Evolutionary conservation across 1,140 invertebrate genomes (phyloP), one percentile per base, ranked within the genome.

Genomic region (Papilio aristodemus): DNA sequence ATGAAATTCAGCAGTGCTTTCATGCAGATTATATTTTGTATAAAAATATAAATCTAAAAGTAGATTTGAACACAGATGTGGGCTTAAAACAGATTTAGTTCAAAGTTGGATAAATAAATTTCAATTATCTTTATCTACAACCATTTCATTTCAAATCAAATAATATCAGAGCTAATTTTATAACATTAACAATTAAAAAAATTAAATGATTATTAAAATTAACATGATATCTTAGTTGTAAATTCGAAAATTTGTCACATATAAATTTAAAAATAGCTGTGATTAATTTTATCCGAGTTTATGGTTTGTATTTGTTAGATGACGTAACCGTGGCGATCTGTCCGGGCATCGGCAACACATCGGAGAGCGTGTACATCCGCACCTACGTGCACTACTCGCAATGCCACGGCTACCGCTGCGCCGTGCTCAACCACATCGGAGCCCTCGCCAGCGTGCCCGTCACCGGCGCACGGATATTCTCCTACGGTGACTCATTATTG

Each of bases 381-480:
- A 98, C 97, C 19, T 97, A 98, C 87, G 97, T 98, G 0, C 95
- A 97, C 77, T 95, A 97, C 88, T 97, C 96, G 6, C 97, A 98
- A 84, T 95, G 95, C 72, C 95, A 96, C 83, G 97, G 97, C 0
- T 98, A 97, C 90, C 92, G 97, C 69, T 97, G 97, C 88, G 96
- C 96, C 0, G 97, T 98, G n/a, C 93, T 98, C 60, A 99, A 99
- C 92, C 97, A 99, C 86, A 94, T 98, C 67, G 97, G 97, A n/a
- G 97, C 96, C 4, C 87, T 98, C 7, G 93, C 94, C 67, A 95
- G 95, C 86, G 95, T 98, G 10, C 95, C 95, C 63, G 94, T 98
- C 6, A 98, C 97, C 14, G 94, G 96, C n/a, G 94, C 94, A 32
- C 93, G 97, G 74, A 96, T 98, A 77, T 98, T 98, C 85, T 96